A percentile compares a stretch with the other conserved stretches of the same genome.
These are phyloP conservation scores for Pelecanoides urinatrix DNA, from an alignment of 2,113 vertebrate species.

Conservation along the genomic window DNA sequence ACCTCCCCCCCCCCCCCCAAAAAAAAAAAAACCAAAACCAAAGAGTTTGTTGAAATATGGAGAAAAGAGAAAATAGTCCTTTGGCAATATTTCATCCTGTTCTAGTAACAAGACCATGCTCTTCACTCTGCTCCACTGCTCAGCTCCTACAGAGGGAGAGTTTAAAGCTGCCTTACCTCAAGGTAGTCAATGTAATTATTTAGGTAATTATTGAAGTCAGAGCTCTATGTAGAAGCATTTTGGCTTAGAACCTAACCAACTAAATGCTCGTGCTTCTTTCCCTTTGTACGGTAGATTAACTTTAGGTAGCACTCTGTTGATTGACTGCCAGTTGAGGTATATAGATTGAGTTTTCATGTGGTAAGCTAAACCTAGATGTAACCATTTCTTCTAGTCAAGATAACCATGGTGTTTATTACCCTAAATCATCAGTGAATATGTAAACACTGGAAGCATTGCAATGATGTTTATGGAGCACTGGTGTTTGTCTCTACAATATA, in stretches of 20 bases:
- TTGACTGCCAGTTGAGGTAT: neutral
- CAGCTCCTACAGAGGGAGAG: neutral
- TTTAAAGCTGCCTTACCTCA: neutral
- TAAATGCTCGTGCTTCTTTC: neutral
- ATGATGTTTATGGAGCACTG: neutral
- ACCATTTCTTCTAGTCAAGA: neutral
- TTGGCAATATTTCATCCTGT: neutral
- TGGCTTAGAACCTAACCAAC: neutral
- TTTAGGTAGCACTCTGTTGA: neutral
- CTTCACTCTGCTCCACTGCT: neutral
- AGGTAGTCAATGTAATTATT: neutral
- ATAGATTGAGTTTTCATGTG: neutral
- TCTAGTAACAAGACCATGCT: neutral
- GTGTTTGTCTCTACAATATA: neutral
- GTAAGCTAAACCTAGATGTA: neutral
- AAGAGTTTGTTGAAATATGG: neutral
- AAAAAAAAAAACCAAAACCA: no score
- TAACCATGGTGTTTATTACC: neutral
- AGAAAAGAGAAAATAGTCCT: neutral
- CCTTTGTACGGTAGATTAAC: neutral
- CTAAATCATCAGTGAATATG: neutral
- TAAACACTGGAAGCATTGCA: neutral
- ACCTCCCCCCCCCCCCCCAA: rapidly evolving
- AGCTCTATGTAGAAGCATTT: neutral
- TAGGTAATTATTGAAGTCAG: neutral